These are phyloP conservation scores for Leptobrachium ailaonicum DNA, from an alignment of 2,113 vertebrate species.

Conservation along the genomic window DNA sequence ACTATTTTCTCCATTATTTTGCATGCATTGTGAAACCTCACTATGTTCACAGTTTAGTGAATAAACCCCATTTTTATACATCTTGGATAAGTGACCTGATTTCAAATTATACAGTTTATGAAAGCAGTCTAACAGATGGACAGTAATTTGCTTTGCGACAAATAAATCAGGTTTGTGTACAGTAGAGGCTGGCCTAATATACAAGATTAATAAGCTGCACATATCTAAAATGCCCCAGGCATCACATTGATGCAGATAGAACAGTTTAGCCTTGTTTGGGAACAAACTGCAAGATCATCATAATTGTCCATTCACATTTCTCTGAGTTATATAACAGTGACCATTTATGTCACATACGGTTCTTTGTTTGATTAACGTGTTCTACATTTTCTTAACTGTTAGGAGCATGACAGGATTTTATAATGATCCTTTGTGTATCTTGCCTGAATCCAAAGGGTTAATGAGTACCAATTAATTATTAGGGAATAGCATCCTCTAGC, in stretches of 20 bases:
- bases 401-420: no score
- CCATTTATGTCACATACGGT: constrained; percentile 20
- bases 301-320: constrained; percentile 40
- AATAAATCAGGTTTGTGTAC: background rate
- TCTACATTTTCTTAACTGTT: background rate
- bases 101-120: background rate
- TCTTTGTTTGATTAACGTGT: constrained; percentile 1
- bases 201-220: constrained; percentile 23
- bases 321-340: constrained; percentile 15
- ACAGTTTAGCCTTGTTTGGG: constrained; percentile 30
- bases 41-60: no score
- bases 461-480: no score
- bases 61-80: no score
- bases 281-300: constrained; percentile 36
- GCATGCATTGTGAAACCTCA: no score
- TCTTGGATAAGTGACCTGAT: background rate
- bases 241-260: constrained; percentile 18
- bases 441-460: no score
- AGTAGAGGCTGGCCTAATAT: background rate
- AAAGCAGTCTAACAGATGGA: no score
- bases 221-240: constrained; percentile 24
- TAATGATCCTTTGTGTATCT: no score
- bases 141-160: background rate
- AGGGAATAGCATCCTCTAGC: no score
- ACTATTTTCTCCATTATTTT: no score